Conservation (phyloP, 2,113 vertebrate genomes). For the Pristiophorus japonicus region DNA sequence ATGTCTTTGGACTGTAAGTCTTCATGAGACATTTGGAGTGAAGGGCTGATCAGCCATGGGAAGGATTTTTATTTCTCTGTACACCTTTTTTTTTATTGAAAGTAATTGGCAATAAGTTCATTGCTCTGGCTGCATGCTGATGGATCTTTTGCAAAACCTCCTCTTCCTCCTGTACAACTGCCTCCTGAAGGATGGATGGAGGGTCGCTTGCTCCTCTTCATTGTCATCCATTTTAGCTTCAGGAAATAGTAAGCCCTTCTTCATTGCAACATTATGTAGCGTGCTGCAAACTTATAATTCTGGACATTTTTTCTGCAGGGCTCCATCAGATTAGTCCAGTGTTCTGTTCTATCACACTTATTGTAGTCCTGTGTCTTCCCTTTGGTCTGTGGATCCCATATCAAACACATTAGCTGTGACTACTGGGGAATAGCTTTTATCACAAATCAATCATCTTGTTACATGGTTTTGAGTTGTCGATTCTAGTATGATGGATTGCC, state of each 20-base stretch:
- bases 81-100: neutral
- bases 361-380: too few relatives aligned
- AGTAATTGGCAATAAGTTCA: neutral
- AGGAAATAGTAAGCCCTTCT: neutral
- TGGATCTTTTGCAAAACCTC: neutral
- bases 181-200: neutral
- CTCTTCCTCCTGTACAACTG: neutral
- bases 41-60: neutral
- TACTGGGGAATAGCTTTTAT: neutral
- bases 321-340: too few relatives aligned
- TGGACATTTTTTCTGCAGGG: neutral
- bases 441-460: neutral
- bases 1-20: neutral
- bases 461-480: neutral
- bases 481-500: too few relatives aligned
- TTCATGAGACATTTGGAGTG: neutral
- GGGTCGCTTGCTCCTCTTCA: neutral
- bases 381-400: neutral
- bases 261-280: neutral
- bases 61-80: neutral
- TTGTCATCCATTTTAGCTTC: neutral
- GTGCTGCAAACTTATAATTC: neutral
- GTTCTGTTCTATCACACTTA: too few relatives aligned
- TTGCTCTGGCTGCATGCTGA: neutral
- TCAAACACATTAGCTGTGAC: neutral